Evolutionary conservation across 2,113 vertebrate species (phyloP).

Genomic region (Entelurus aequoreus): DNA sequence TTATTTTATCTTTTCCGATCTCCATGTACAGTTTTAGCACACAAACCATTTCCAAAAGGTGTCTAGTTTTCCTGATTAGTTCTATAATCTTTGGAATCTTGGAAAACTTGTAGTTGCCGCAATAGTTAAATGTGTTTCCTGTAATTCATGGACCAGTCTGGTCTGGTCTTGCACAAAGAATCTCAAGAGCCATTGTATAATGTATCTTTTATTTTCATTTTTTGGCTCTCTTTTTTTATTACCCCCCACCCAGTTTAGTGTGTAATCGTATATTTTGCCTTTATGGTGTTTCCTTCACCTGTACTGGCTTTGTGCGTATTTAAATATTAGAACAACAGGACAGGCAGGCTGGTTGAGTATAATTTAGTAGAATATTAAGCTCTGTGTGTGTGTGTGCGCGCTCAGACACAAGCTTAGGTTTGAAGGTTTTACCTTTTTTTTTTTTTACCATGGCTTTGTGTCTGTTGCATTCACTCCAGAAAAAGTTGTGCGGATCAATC

Average conservation of each 20-base stretch:
- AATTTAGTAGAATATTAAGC: slow-evolving; percentile 34
- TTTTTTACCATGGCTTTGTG: slow-evolving; percentile 13
- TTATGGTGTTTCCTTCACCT: slow-evolving; percentile 82
- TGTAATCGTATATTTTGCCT: slow-evolving; percentile 79
- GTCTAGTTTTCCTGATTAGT: neutral
- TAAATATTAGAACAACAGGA: slow-evolving; percentile 84
- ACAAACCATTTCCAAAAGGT: slow-evolving; percentile 15
- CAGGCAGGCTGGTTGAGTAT: slow-evolving; percentile 72
- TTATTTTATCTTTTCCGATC: slow-evolving; percentile 28
- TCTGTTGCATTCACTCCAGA: slow-evolving; percentile 34
- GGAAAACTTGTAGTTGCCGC: neutral
- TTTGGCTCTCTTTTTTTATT: slow-evolving; percentile 17
- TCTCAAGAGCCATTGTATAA: slow-evolving; percentile 54
- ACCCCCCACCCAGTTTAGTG: slow-evolving; percentile 71
- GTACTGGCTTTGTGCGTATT: slow-evolving; percentile 92
- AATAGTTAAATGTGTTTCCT: slow-evolving; percentile 1
- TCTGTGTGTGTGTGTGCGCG: slow-evolving; percentile 1
- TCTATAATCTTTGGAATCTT: neutral
- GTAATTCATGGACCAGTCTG: slow-evolving; percentile 18
- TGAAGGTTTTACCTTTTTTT: slow-evolving; percentile 42
- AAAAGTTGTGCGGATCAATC: slow-evolving; percentile 36
- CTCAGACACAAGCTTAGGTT: slow-evolving; percentile 33
- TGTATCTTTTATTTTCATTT: slow-evolving; percentile 35
- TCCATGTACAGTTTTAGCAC: slow-evolving; percentile 24
- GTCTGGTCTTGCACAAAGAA: slow-evolving; percentile 47